Evolutionary conservation across 2,888 invertebrate species (phyloP), one percentile per base, ranked within the genome.

Genomic region (Caenorhabditis zanzibari): DNA sequence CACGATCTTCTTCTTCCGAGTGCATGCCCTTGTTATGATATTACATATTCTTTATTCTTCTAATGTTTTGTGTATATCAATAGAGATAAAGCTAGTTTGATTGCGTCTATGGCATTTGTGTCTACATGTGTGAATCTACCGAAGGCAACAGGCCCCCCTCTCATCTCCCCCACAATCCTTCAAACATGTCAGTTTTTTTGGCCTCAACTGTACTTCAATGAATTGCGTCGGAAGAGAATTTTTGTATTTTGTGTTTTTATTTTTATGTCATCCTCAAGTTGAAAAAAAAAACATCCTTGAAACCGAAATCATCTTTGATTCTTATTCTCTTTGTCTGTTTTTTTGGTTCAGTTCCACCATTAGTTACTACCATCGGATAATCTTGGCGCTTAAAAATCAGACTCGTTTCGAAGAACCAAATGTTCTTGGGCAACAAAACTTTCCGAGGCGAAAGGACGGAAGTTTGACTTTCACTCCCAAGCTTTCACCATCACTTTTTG

Each of bases 51-150:
- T 61, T 63, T 71, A 54, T 77, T 56, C 52, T 63, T 41, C 54
- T 59, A 10, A 61, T 69, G 54, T 74, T n/a, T n/a, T 54, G 73
- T 74, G 54, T 81, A 75, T 82, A 82, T 82, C 81, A 82, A 72
- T 82, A 52, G 61, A 82, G 76, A 76, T 66, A 82, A 82, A 82
- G 82, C 82, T 82, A 77, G 82, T 82, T 82, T 82, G 77, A 82
- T 77, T 77, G 69, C 61, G 61, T 69, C 49, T 68, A 58, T 76
- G 76, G 56, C 64, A 72, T 47, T 47, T 73, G 71, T 66, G 64
- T 66, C 72, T 64, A 47, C 72, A 75, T 81, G 74, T 75, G 81
- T 71, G 71, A 75, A 81, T 72, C 81, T 71, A 75, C 59, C 61
- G 52, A 63, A 77, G 56, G 66, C 75, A 68, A 75, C 75, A 75